Base-by-base conservation (phyloP, 2,888 invertebrate genomes). In the Cacoxenus indagator region DNA sequence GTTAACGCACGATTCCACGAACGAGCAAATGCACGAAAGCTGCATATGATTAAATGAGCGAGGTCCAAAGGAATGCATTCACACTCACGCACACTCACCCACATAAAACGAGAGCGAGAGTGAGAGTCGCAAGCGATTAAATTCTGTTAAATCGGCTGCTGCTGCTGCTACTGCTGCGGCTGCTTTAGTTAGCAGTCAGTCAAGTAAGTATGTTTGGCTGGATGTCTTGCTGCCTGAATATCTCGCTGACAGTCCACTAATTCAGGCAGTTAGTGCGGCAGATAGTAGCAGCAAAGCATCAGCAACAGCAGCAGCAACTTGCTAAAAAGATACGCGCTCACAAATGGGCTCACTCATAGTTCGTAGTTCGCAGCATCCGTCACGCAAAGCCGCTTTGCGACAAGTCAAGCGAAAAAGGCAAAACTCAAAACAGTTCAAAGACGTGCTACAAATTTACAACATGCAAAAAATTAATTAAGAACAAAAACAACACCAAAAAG, bases 91-190 rank as follows among this genome's bases (percentile, higher is more conserved):
- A n/a, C n/a, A n/a, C n/a, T n/a, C n/a, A n/a, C n/a, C n/a, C n/a
- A n/a, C n/a, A n/a, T n/a, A n/a, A n/a, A n/a, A n/a, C n/a, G 37
- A 11, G 37, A 37, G 37, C 37, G 37, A 37, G 14, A 37, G 37
- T 37, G 37, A 8, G 37, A 37, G 37, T 8, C 2, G 14, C 14
- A 37, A 37, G 14, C 37, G 37, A 37, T 37, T 4, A n/a, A n/a
- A 8, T 37, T 37, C 4, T 37, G 37, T n/a, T n/a, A n/a, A n/a
- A n/a, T n/a, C n/a, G n/a, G n/a, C n/a, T n/a, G n/a, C n/a, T 37
- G 37, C 37, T 37, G 8, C 5, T 37, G 37, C 37, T 37, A 37
- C 8, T 37, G 37, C 37, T 8, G 83, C 73, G 72, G 73, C 70
- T 67, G n/a, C n/a, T n/a, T n/a, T n/a, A n/a, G n/a, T n/a, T n/a